A percentile compares a stretch with the other conserved stretches of the same genome.
phyloP scores from a whole-genome alignment of 2,888 invertebrate genomes.

The Sycophila texana region DNA sequence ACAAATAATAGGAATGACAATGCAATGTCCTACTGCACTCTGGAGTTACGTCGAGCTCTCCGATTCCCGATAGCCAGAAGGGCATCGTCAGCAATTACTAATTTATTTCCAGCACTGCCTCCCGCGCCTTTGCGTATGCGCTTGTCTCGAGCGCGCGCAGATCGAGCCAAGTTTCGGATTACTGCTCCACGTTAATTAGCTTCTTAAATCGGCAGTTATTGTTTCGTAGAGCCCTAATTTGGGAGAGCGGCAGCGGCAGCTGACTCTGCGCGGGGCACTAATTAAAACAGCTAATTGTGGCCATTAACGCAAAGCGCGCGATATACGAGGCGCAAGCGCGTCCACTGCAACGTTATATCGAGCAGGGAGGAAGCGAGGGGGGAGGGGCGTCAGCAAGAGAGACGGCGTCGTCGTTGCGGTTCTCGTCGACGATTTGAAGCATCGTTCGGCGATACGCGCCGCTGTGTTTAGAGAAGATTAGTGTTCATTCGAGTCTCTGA shows the following conservation, averaged over 20 bases:
- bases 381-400: not conserved
- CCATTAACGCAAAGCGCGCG: slow-evolving; percentile 70
- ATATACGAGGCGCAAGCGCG: slow-evolving; percentile 44
- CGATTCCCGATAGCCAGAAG: slow-evolving; percentile 30
- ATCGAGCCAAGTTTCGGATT: slow-evolving; percentile 56
- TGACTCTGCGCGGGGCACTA: slow-evolving; percentile 64
- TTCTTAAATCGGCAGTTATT: slow-evolving; percentile 75
- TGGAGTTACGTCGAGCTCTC: slow-evolving; percentile 17
- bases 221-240: slow-evolving; percentile 74
- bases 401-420: not conserved
- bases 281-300: slow-evolving; percentile 76
- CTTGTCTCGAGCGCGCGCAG: slow-evolving; percentile 5
- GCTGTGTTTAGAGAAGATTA: slow-evolving; percentile 17
- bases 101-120: slow-evolving; percentile 60
- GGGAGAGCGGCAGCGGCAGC: slow-evolving; percentile 69
- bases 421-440: slow-evolving; percentile 36
- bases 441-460: slow-evolving; percentile 3
- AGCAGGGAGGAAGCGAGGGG: not conserved
- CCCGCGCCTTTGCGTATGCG: not conserved
- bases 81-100: slow-evolving; percentile 62
- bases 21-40: not conserved
- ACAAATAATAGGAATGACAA: too few species aligned
- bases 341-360: slow-evolving; percentile 28
- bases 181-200: slow-evolving; percentile 68
- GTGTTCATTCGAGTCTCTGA: not conserved